Percentiles rank a stretch among this genome's conserved stretches.
These are phyloP conservation scores for Ovibos moschatus DNA, from an alignment of 2,113 vertebrate species.

Conservation along the genomic window DNA sequence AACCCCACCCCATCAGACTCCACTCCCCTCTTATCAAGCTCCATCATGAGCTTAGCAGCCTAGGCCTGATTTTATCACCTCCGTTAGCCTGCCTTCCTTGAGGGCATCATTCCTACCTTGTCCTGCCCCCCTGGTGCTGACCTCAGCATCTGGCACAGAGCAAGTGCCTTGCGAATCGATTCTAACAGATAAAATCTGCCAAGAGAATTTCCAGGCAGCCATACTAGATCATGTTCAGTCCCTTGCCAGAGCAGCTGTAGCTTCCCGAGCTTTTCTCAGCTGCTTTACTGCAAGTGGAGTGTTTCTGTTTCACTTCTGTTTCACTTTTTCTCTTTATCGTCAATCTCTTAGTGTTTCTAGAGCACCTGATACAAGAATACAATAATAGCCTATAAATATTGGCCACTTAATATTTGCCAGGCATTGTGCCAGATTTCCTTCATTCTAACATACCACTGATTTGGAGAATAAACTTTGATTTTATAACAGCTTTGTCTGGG, in stretches of 20 bases:
- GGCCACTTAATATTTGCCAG: not conserved
- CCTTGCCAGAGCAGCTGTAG: not conserved
- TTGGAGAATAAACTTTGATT: not conserved
- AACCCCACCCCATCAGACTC: not conserved
- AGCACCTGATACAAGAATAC: not conserved
- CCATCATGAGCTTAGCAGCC: not conserved
- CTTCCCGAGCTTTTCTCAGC: no score
- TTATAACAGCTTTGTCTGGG: not conserved
- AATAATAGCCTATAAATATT: not conserved
- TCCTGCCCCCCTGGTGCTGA: not conserved
- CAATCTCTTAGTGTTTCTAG: not conserved
- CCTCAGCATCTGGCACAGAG: not conserved
- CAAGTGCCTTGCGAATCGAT: not conserved
- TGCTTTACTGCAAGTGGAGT: not conserved
- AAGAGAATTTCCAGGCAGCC: not conserved
- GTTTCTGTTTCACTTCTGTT: slow-evolving; percentile 38
- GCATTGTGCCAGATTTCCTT: not conserved
- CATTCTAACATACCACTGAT: not conserved
- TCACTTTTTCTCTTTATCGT: not conserved
- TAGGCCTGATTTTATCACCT: not conserved
- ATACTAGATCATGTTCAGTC: not conserved
- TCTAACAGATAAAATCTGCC: not conserved
- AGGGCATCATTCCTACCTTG: not conserved
- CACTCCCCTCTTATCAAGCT: not conserved
- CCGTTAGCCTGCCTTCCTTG: not conserved